phyloP scores from a whole-genome alignment of 64 coral and sea anemone genomes.

The Pocillopora damicornis region DNA sequence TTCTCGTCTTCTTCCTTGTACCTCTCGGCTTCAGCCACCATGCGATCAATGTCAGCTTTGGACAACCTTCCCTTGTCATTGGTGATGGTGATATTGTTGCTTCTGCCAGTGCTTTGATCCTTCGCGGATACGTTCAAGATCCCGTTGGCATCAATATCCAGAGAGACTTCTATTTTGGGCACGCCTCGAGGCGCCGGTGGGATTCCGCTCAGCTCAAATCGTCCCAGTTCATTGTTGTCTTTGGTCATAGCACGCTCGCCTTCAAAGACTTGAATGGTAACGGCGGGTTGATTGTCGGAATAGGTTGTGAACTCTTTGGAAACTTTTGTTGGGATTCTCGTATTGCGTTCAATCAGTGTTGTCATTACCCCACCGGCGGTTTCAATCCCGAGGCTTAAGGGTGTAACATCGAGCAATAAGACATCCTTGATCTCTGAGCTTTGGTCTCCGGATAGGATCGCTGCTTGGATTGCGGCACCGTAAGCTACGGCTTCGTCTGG shows the following conservation, averaged over 20 bases:
- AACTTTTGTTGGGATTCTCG: slow-evolving; percentile 46
- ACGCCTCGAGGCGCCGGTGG: slow-evolving; percentile 13
- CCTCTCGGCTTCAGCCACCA: slow-evolving; percentile 67
- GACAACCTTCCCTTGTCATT: slow-evolving; percentile 73
- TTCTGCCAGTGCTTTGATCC: background rate
- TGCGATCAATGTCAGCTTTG: slow-evolving; percentile 72
- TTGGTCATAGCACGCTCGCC: slow-evolving; percentile 5
- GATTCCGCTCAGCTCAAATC: slow-evolving; percentile 14
- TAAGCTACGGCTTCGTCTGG: slow-evolving; percentile 73
- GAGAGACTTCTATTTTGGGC: background rate
- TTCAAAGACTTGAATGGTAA: slow-evolving; percentile 52
- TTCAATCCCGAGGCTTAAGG: slow-evolving; percentile 47
- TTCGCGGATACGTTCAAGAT: background rate
- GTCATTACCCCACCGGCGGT: slow-evolving; percentile 61
- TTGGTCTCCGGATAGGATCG: slow-evolving; percentile 52
- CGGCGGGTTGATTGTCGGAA: slow-evolving; percentile 64
- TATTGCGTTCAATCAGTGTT: slow-evolving; percentile 55
- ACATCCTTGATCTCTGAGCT: slow-evolving; percentile 55
- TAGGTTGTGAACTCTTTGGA: slow-evolving; percentile 54
- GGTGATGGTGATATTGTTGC: slow-evolving; percentile 67
- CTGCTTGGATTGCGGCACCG: slow-evolving; percentile 67
- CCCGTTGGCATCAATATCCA: background rate
- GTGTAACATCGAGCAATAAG: slow-evolving; percentile 56
- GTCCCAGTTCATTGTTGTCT: slow-evolving; percentile 17
- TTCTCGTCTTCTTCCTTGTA: slow-evolving; percentile 72